Base-by-base conservation (phyloP, 2,113 vertebrate species). In the Neotoma lepida region DNA sequence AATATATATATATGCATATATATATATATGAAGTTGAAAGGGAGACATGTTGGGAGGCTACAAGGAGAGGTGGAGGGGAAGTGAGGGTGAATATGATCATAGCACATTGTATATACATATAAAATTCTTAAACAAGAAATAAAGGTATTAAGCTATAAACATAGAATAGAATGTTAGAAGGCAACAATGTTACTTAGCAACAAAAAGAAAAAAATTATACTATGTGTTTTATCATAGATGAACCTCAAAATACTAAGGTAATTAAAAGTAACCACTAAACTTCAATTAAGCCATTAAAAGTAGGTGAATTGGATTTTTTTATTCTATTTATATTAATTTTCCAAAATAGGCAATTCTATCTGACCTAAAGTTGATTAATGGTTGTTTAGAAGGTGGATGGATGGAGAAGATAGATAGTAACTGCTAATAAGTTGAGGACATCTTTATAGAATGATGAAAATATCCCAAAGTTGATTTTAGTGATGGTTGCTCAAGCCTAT, bases 311-410 rank as follows among this genome's bases (percentile, higher is more conserved):
- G 3, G 41, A 49, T 89, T 87, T 86, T 86, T 46, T 91, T 10
- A 87, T 74, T 77, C 20, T 22, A 41, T 74, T 91, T 94, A 41
- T 61, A 78, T 51, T 84, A 84, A 86, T 39, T 74, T 54, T 92
- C 68, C 61, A 92, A 28, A 77, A 54, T 22, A 91, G 9, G 15
- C 22, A 88, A 49, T 95, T 88, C 26, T 49, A 46, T 28, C 41
- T 58, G 24, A 61, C 24, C 84, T 63, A 94, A 74, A 78, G 1
- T 87, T 84, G n/a, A 46, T 58, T n/a, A 46, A 39, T 51, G n/a
- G 2, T 58, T 84, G 8, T 30, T 78, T 80, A 80, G 39, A 58
- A 41, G 22, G 78, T 30, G 26, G 8, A 54, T 18, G 18, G 6
- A 66, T 89, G 26, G 15, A 15, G 33, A 1, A 18, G 73, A 64